Conservation (phyloP, 1,140 invertebrate species). For the Drosophila tsacasi region DNA sequence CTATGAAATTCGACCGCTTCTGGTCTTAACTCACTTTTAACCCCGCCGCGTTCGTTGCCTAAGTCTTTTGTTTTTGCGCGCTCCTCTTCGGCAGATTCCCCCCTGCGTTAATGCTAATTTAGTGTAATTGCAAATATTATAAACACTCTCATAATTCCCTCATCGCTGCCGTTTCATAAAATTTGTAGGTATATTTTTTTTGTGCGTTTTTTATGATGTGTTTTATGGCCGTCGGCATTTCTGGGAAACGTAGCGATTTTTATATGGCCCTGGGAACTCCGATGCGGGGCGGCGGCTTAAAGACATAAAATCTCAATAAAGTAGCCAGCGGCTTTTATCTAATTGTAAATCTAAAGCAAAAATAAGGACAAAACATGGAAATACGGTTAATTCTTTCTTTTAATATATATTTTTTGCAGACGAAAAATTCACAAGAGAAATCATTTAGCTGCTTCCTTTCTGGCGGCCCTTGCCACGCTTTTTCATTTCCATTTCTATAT, state of each 20-base stretch:
- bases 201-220: constrained; percentile 63
- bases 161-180: constrained; percentile 29
- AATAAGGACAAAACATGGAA: constrained; percentile 29
- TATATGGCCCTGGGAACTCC: constrained; percentile 63
- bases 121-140: constrained; percentile 74
- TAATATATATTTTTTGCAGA: constrained; percentile 34
- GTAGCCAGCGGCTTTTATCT: constrained; percentile 74
- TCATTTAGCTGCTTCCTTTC: constrained; percentile 49
- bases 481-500: constrained; percentile 77
- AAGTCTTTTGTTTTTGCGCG: constrained; percentile 75
- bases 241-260: constrained; percentile 60
- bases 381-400: constrained; percentile 38
- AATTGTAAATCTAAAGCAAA: constrained; percentile 80
- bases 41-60: constrained; percentile 64
- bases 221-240: constrained; percentile 76
- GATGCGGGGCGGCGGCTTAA: constrained; percentile 61
- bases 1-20: constrained; percentile 55
- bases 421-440: constrained; percentile 55
- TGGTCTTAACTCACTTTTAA: constrained; percentile 57
- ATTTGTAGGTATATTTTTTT: constrained; percentile 42
- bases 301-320: constrained; percentile 83
- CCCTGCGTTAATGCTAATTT: constrained; percentile 73
- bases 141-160: constrained; percentile 65
- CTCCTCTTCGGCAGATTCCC: constrained; percentile 8
- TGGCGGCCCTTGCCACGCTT: constrained; percentile 62